Evolutionary conservation across 2,797 vertebrate genomes (phyloP), one percentile per base, ranked within the genome.

Genomic region (Brachymystax lenok): DNA sequence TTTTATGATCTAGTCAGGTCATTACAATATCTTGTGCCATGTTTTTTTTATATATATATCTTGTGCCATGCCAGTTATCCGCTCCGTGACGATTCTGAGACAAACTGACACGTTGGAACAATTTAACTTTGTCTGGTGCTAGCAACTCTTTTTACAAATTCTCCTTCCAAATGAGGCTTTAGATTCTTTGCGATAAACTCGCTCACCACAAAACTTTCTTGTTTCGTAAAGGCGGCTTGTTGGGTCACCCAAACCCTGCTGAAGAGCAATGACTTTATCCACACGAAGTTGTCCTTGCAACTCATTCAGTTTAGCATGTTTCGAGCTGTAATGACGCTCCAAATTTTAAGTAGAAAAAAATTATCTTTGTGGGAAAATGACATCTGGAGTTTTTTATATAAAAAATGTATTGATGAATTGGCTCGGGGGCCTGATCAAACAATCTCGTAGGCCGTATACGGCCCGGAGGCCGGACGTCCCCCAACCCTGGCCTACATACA

Each of bases 241-340:
- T 75, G 69, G 69, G 2, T 40, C 50, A 69, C 33, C 71, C 64
- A 78, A 74, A 78, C 51, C 17, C 67, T 17, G 33, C 72, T 12
- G 21, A 40, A 56, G 56, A 71, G 68, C 33, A 13, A 69, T 61
- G 5, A 85, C 64, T 81, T 86, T 83, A 79, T 81, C 77, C 77
- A 81, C 24, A 30, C 46, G 74, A 73, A 76, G 69, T 78, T 87
- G 77, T 51, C 84, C 76, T 85, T 70, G 8, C 69, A 80, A 82
- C 46, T 85, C 46, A 54, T 80, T 72, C 28, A 78, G 79, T 77
- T 85, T 83, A 68, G 63, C 72, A 80, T 82, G 83, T 81, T 78
- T 83, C 51, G 79, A 83, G 64, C 73, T 82, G 64, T 78, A 85
- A 85, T 80, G 72, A 77, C 16, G 72, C 66, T 83, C 75, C 4